Percentiles rank a stretch among this genome's conserved stretches.
Conservation (phyloP, 2,797 vertebrate species). For the Echiichthys vipera region DNA sequence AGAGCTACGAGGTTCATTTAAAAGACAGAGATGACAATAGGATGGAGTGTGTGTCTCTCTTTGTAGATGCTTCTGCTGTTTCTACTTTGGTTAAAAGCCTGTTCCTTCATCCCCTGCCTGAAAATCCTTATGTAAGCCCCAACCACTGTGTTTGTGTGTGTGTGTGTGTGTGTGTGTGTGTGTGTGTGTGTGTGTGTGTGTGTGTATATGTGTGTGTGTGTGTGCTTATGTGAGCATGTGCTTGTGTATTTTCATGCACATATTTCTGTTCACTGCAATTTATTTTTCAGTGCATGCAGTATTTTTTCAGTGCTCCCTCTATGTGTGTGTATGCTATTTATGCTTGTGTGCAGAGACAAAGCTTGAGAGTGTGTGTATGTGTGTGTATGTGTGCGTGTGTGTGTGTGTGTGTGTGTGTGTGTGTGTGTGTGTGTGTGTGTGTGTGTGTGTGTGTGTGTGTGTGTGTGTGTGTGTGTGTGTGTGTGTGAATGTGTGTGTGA, state of each 20-base stretch:
- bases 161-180: not conserved
- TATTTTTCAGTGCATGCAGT: slow-evolving; percentile 5
- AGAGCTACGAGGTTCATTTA: slow-evolving; percentile 49
- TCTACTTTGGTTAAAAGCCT: slow-evolving; percentile 49
- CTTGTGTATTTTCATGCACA: slow-evolving; percentile 16
- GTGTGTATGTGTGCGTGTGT: too few relatives aligned
- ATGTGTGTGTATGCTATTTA: not conserved
- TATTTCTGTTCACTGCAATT: slow-evolving; percentile 8
- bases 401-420: too few relatives aligned
- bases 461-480: too few relatives aligned
- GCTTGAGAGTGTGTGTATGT: too few relatives aligned
- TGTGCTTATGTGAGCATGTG: not conserved
- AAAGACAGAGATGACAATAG: slow-evolving; percentile 21
- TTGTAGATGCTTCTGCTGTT: not conserved
- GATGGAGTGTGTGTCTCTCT: not conserved
- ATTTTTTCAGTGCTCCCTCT: not conserved
- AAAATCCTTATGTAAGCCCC: slow-evolving; percentile 39
- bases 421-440: too few relatives aligned
- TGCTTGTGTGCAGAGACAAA: not conserved
- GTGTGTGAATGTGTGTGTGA: too few relatives aligned
- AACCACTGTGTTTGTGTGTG: not conserved
- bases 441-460: too few relatives aligned
- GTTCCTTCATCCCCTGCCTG: slow-evolving; percentile 13
- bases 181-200: not conserved
- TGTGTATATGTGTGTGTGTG: not conserved